Evolutionary conservation across 2,113 vertebrate species (phyloP), one percentile per base, ranked within the genome.

Genomic region (Epinephelus moara): DNA sequence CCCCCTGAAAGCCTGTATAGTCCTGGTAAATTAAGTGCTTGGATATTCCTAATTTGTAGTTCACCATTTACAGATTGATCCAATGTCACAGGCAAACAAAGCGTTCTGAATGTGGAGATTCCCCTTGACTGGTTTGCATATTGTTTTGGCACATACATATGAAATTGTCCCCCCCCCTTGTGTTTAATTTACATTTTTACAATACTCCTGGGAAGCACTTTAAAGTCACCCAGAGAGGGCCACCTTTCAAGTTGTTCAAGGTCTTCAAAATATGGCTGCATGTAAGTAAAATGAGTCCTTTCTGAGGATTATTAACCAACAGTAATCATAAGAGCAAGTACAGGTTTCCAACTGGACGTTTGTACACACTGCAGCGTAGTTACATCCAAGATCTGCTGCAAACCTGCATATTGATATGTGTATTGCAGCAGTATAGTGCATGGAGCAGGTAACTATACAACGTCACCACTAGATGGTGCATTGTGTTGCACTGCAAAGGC

Each of bases 141-240:
- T 61, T 57, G 42, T 57, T 86, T 91, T 92, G 92, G 88, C 87
- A 90, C 77, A 75, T 70, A 61, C 27, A 59, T 47, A 23, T 61
- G 9, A 81, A 78, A 75, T 64, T 0, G 49, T 71, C 25, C 8
- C 37, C 8, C 37, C 42, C 42, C 67, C 47, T 71, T 83, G 62
- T 12, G 18, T 67, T 76, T 42, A 10, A 62, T 53, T 37, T 68
- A 55, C 25, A 27, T 7, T 53, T 82, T 71, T 72, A 33, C 12
- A 23, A 63, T 2, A 12, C 15, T 55, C 61, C 11, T 0, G 53
- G 12, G 72, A 42, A 81, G 72, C 75, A 80, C 45, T 71, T 68
- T 9, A 40, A 70, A 78, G 40, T 71, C 56, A 50, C 49, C 78
- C 14, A 67, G 23, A 67, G 18, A 52, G 47, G 5, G 23, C 1